Evolutionary conservation across 2,888 invertebrate species (phyloP).

Genomic region (Euplagia quadripunctaria): DNA sequence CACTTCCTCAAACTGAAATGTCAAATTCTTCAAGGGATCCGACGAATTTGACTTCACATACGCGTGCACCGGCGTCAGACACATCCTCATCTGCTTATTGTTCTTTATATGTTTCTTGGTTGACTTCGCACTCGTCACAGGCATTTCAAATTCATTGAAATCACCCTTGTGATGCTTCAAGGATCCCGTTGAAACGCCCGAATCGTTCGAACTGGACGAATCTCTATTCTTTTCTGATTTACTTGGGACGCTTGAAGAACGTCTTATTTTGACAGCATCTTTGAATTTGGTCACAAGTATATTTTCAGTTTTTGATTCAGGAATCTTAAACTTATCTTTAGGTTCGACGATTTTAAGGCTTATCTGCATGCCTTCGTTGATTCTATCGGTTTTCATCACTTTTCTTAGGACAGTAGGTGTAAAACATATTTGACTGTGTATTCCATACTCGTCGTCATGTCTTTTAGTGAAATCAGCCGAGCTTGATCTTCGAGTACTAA

Average conservation of each 20-base stretch:
- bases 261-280: slow-evolving; percentile 88
- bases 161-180: slow-evolving; percentile 88
- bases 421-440: slow-evolving; percentile 74
- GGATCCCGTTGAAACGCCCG: slow-evolving; percentile 90
- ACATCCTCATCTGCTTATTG: slow-evolving; percentile 79
- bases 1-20: slow-evolving; percentile 89
- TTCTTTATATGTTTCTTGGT: slow-evolving; percentile 79
- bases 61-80: slow-evolving; percentile 83
- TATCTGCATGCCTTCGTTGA: slow-evolving; percentile 70
- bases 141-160: slow-evolving; percentile 88
- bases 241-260: slow-evolving; percentile 90
- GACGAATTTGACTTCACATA: slow-evolving; percentile 89
- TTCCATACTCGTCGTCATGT: slow-evolving; percentile 80
- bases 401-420: slow-evolving; percentile 81
- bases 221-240: slow-evolving; percentile 90
- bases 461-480: slow-evolving; percentile 89
- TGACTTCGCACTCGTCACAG: slow-evolving; percentile 82
- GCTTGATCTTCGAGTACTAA: slow-evolving; percentile 86
- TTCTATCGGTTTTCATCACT: slow-evolving; percentile 73
- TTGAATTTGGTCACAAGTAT: slow-evolving; percentile 80
- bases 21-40: slow-evolving; percentile 88
- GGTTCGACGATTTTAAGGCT: slow-evolving; percentile 62
- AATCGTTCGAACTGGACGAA: slow-evolving; percentile 91
- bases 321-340: slow-evolving; percentile 77
- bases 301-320: slow-evolving; percentile 79